phyloP scores from a whole-genome alignment of 2,888 invertebrate genomes.

The Autographa pulchrina region DNA sequence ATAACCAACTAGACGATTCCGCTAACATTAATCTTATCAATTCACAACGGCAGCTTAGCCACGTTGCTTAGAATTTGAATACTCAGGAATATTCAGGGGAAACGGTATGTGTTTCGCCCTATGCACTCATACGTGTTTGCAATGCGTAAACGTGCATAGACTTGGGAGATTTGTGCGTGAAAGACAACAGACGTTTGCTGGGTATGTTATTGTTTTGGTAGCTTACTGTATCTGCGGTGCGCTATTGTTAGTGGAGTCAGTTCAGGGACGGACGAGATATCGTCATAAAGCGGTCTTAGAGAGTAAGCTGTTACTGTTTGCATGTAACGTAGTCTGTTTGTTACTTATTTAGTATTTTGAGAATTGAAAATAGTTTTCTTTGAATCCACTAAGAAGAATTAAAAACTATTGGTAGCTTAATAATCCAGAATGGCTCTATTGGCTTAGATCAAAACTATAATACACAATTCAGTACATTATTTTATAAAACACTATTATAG shows the following conservation, averaged over 20 bases:
- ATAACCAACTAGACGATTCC: constrained; percentile 66
- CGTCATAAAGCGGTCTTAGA: background rate
- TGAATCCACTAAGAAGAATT: too few species aligned
- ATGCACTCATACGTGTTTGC: constrained; percentile 57
- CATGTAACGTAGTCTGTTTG: background rate
- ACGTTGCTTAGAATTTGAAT: constrained; percentile 79
- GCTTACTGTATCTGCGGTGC: background rate
- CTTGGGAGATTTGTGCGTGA: constrained; percentile 59
- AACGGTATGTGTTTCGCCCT: constrained; percentile 50
- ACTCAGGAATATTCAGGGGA: constrained; percentile 66
- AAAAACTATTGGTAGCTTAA: too few species aligned
- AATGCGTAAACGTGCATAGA: constrained; percentile 55
- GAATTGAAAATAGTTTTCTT: background rate
- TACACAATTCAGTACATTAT: too few species aligned
- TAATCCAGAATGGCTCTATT: too few species aligned
- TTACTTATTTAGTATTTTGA: background rate
- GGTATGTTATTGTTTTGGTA: constrained; percentile 34
- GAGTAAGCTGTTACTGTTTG: background rate
- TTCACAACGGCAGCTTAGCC: constrained; percentile 75
- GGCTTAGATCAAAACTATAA: too few species aligned
- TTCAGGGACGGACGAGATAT: background rate
- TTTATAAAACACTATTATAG: too few species aligned
- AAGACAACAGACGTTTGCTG: constrained; percentile 53
- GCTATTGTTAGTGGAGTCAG: background rate
- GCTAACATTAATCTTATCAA: constrained; percentile 82